Evolutionary conservation across 1,140 invertebrate genomes (phyloP), one percentile per base, ranked within the genome.

Genomic region (Drosophila cardini): DNA sequence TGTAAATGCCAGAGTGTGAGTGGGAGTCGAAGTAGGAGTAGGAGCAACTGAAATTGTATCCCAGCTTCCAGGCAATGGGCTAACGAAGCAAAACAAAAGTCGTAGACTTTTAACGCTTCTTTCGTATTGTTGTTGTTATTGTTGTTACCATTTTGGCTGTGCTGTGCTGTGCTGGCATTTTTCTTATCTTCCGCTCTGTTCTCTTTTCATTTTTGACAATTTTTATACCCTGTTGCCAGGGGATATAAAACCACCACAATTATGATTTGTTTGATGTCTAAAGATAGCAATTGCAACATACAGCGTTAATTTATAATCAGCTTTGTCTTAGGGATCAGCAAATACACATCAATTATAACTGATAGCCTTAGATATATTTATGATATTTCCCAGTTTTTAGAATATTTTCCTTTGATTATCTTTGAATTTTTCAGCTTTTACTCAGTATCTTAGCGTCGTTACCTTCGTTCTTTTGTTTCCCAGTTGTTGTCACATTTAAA

Each of bases 61-160:
- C 42, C 71, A 53, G 71, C 65, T 65, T 56, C 15, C 16, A 60
- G 40, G 45, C 45, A 60, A 36, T 50, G 18, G 18, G 56, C 74
- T 78, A 78, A 82, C 83, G 83, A 85, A 87, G 78, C 75, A 87
- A 76, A 78, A 82, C 71, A 87, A 87, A 85, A 86, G 78, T 78
- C 70, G 53, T 53, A 62, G 67, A 61, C 50, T 65, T 73, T 77
- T 63, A 45, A 16, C 53, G 50, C 56, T 63, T 42, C 16, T 76
- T 30, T 55, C 34, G 42, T 30, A 13, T 70, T 63, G 16, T 57
- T 55, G 57, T 30, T 61, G 58, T 67, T 50, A 55, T 30, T 76
- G 53, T 7, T 64, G 53, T 40, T 69, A 56, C 56, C 62, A 57
- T 48, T n/a, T 68, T 3, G n/a, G n/a, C n/a, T n/a, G n/a, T n/a